Conservation (phyloP, 1,140 invertebrate genomes). For the Plodia interpunctella region DNA sequence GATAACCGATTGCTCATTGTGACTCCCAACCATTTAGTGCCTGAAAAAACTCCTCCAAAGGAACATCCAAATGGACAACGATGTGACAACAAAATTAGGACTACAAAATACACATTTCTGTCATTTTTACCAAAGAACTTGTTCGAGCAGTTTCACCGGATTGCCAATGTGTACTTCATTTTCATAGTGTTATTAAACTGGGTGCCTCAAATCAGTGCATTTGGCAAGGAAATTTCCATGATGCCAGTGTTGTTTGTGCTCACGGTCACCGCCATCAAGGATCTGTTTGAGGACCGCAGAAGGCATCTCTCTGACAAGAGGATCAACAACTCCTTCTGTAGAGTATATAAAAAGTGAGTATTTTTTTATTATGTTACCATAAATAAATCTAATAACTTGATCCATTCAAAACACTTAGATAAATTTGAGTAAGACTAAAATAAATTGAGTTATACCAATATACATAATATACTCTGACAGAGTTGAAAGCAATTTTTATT, state of each 20-base stretch:
- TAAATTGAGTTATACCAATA: too few relatives aligned
- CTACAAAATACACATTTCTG: slow-evolving; percentile 96
- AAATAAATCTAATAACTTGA: too few relatives aligned
- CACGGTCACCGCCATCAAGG: slow-evolving; percentile 97
- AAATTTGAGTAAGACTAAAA: too few relatives aligned
- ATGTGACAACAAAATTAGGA: slow-evolving; percentile 91
- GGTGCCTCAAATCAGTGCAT: slow-evolving; percentile 95
- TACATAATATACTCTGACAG: too few relatives aligned
- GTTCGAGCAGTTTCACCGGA: slow-evolving; percentile 97
- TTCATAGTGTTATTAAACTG: slow-evolving; percentile 97
- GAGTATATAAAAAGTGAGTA: slow-evolving; percentile 93
- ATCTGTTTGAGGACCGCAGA: slow-evolving; percentile 96
- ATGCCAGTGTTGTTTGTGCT: slow-evolving; percentile 96
- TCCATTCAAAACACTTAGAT: too few relatives aligned
- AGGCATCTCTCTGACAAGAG: slow-evolving; percentile 93
- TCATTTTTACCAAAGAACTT: slow-evolving; percentile 98
- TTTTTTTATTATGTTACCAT: too few relatives aligned
- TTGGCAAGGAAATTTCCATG: slow-evolving; percentile 97
- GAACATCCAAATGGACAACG: slow-evolving; percentile 90
- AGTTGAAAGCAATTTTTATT: too few relatives aligned
- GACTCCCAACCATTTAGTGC: slow-evolving; percentile 89
- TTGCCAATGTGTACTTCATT: slow-evolving; percentile 99
- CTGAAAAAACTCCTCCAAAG: slow-evolving; percentile 85
- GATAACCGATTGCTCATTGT: slow-evolving; percentile 84
- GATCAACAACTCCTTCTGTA: slow-evolving; percentile 94